These are phyloP conservation scores for Passer montanus DNA, from an alignment of 2,113 vertebrate genomes.

Conservation along the genomic window DNA sequence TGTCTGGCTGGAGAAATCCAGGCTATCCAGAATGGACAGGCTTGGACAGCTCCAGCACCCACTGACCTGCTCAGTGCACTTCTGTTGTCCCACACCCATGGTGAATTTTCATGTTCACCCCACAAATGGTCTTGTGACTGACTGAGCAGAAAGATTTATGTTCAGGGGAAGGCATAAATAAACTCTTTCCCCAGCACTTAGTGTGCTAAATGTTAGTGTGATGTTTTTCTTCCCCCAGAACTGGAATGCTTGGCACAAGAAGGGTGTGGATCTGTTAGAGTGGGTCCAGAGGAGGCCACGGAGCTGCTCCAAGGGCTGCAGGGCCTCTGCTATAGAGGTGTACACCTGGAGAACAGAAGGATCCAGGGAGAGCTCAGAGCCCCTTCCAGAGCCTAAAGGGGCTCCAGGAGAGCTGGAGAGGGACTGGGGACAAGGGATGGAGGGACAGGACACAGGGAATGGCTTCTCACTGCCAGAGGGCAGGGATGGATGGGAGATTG, in stretches of 20 bases:
- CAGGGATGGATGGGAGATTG: accelerated
- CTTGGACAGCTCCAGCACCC: not conserved
- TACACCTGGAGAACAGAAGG: not conserved
- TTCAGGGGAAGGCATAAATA: not conserved
- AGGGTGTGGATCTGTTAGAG: not conserved
- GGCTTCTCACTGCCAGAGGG: not conserved
- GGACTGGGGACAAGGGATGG: not conserved
- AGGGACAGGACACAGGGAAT: not conserved
- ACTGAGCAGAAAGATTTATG: not conserved
- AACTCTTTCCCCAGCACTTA: not conserved
- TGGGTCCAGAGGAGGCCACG: accelerated
- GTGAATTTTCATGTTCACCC: not conserved
- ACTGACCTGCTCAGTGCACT: not conserved
- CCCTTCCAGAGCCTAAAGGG: not conserved
- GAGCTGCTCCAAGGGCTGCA: not conserved
- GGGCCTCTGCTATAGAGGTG: not conserved
- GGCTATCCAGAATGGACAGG: not conserved
- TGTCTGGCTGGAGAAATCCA: not conserved
- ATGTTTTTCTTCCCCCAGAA: not conserved
- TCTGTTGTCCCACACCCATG: not conserved
- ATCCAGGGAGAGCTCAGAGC: not conserved
- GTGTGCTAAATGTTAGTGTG: not conserved
- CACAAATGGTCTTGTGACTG: not conserved
- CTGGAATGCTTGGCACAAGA: not conserved
- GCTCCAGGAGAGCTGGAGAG: not conserved